Evolutionary conservation across 1,140 invertebrate genomes (phyloP).

Genomic region (Apocrypta bakeri): DNA sequence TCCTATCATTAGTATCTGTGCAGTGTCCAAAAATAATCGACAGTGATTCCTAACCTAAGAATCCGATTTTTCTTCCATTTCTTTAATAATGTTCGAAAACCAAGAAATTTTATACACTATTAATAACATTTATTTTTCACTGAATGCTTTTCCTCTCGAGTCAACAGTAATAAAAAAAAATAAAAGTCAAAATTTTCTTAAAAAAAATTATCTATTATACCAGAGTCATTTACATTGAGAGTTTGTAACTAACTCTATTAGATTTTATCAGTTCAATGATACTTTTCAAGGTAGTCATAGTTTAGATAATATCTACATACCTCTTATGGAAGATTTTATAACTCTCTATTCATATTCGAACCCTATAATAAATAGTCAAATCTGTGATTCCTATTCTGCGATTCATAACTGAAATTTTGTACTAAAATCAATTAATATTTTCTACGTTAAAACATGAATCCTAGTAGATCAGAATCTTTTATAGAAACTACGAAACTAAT

Average conservation of each 20-base stretch:
- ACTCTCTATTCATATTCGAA: not conserved
- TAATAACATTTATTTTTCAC: not conserved
- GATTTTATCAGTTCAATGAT: not conserved
- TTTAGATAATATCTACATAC: not conserved
- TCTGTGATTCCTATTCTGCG: conserved; percentile 13
- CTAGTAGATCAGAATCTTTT: not conserved
- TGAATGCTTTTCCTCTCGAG: not conserved
- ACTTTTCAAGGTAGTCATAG: not conserved
- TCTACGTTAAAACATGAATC: conserved; percentile 26
- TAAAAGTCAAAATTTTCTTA: not conserved
- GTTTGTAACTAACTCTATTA: not conserved
- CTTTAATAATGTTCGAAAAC: not conserved
- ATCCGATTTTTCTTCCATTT: not conserved
- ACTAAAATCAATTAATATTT: not conserved
- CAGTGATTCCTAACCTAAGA: conserved; percentile 10
- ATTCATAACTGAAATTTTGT: not conserved
- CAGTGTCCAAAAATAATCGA: not conserved
- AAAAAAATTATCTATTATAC: not conserved
- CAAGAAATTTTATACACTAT: not conserved
- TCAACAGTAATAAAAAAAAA: conserved; percentile 29
- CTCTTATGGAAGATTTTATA: conserved; percentile 6
- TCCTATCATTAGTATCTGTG: too few relatives aligned
- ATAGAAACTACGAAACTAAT: conserved; percentile 55
- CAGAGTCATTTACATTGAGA: not conserved
- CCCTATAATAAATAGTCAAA: not conserved